Evolutionary conservation across 2,797 vertebrate species (phyloP), one percentile per base, ranked within the genome.

Genomic region (Thunnus albacares): DNA sequence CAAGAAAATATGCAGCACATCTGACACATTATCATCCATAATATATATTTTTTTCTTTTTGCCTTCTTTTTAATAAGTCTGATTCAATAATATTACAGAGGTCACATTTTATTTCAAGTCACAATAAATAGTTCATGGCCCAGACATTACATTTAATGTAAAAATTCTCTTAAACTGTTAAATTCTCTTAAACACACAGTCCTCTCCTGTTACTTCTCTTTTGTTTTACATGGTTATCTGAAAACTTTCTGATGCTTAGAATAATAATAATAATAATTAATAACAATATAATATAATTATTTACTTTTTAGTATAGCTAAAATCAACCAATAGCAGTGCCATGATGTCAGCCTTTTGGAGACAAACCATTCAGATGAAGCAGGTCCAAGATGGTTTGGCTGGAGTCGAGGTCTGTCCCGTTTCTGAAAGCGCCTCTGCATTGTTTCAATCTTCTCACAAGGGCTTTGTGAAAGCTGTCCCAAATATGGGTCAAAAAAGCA

Each of bases 401-500:
- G 11, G 61, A 85, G 72, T 74, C 33, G 61, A 77, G 67, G 89
- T 87, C 87, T 93, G 91, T 95, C 94, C 91, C 84, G 92, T 81
- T 92, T 80, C 77, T 88, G 80, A 92, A 89, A 92, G 89, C 83
- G 82, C 87, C 90, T 89, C 91, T 83, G 91, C 91, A 96, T 96
- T 96, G 95, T 96, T 92, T 90, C 74, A 81, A 53, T 76, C 83
- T 75, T 88, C 81, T 83, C 90, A 94, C 93, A 93, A 93, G 89
- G 86, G 89, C 91, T 92, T 92, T 93, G 94, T 95, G 92, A 93
- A 92, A 93, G 92, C 92, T 86, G 91, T 93, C 92, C 92, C 93
- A 94, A 94, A 95, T 94, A 95, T 94, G 93, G 93, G 92, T 94
- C 86, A 93, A 93, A 94, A 92, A 94, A 92, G 90, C 91, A 94